Conservation (phyloP, 2,888 invertebrate genomes). For the Protophormia terraenovae region DNA sequence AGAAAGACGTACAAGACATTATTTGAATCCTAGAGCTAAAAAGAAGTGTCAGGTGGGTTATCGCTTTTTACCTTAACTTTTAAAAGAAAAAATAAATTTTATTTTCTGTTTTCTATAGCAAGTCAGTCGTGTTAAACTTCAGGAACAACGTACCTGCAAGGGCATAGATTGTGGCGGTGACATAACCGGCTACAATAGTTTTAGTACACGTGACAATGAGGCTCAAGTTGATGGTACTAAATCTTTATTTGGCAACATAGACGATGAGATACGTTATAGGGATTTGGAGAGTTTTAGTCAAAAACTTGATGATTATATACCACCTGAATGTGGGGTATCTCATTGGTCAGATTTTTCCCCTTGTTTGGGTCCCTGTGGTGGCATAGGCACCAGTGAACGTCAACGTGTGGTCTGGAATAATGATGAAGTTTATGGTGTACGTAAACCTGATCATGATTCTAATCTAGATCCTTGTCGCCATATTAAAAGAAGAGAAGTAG, state of each 20-base stretch:
- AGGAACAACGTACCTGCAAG: slow-evolving; percentile 82
- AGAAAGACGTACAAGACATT: slow-evolving; percentile 87
- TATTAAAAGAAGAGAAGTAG: slow-evolving; percentile 77
- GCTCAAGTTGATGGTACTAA: slow-evolving; percentile 70
- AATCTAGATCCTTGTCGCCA: slow-evolving; percentile 77
- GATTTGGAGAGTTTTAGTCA: slow-evolving; percentile 77
- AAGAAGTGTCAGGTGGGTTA: slow-evolving; percentile 84
- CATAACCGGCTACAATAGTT: slow-evolving; percentile 34
- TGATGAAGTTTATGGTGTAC: slow-evolving; percentile 76
- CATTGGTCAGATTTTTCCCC: slow-evolving; percentile 92
- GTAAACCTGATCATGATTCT: slow-evolving; percentile 72
- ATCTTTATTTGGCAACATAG: slow-evolving; percentile 69
- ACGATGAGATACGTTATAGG: slow-evolving; percentile 69
- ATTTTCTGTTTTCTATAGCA: slow-evolving; percentile 67
- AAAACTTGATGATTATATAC: slow-evolving; percentile 76
- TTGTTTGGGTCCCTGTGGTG: slow-evolving; percentile 90
- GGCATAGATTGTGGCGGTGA: slow-evolving; percentile 77
- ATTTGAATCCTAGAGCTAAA: slow-evolving; percentile 84
- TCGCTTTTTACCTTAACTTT: not conserved
- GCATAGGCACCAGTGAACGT: slow-evolving; percentile 85
- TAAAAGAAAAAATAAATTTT: too few species aligned
- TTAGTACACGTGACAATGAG: slow-evolving; percentile 64
- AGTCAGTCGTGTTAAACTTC: slow-evolving; percentile 80
- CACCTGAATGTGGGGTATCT: slow-evolving; percentile 84
- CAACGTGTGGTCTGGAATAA: slow-evolving; percentile 78